A percentile compares a stretch with the other conserved stretches of the same genome.
Conservation (phyloP, 2,113 vertebrate genomes). For the Corythornis madagascariensis region DNA sequence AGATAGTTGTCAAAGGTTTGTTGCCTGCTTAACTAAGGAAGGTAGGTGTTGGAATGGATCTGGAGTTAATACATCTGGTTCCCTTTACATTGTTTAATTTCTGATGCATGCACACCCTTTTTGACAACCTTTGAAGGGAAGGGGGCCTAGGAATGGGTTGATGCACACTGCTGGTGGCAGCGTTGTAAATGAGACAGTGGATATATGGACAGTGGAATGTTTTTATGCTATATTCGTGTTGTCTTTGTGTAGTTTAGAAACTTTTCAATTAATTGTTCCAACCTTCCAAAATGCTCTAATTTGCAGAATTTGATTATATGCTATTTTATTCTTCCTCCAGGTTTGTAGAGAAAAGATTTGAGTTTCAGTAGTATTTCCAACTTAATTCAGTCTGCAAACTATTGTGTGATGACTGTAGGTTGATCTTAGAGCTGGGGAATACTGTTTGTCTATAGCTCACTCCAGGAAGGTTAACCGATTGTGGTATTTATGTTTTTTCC, state of each 20-base stretch:
- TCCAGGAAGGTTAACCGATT: background rate
- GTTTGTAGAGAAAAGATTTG: background rate
- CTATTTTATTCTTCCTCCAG: background rate
- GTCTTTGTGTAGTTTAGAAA: background rate
- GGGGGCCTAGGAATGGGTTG: background rate
- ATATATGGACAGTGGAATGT: background rate
- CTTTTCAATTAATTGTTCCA: background rate
- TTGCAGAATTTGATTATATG: background rate
- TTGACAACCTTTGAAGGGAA: background rate
- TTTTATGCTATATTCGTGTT: background rate
- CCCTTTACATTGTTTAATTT: background rate
- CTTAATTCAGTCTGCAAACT: background rate
- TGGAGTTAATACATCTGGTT: background rate
- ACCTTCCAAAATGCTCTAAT: background rate
- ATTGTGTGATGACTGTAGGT: background rate
- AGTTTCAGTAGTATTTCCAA: background rate
- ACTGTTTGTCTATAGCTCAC: background rate
- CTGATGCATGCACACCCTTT: background rate
- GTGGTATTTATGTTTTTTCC: background rate
- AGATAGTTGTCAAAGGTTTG: background rate
- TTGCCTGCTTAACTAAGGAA: background rate
- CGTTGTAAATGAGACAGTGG: background rate
- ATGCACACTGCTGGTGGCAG: background rate
- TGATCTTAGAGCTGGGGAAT: background rate
- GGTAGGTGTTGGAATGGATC: background rate